A percentile compares a stretch with the other conserved stretches of the same genome.
phyloP scores from a whole-genome alignment of 2,113 vertebrate genomes.

The Corythornis cristatus region DNA sequence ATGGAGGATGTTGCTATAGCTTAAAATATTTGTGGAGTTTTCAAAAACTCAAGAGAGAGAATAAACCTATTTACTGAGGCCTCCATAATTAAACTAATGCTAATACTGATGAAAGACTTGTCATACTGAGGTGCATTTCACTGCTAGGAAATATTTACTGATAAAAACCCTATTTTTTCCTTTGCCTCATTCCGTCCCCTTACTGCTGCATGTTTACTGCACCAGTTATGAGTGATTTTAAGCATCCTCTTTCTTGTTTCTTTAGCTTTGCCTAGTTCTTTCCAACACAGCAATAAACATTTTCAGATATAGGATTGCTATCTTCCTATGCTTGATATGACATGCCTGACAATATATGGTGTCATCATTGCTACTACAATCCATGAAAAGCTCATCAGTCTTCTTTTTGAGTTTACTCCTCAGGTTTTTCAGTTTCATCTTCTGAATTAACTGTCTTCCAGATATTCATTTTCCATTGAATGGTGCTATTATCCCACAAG shows the following conservation, averaged over 20 bases:
- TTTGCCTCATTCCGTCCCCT: neutral
- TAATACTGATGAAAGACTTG: neutral
- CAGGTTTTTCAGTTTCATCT: neutral
- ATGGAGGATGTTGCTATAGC: neutral
- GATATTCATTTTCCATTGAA: neutral
- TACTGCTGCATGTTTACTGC: neutral
- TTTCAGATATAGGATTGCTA: neutral
- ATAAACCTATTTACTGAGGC: neutral
- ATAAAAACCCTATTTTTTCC: neutral
- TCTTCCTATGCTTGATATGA: neutral
- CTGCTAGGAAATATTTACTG: neutral
- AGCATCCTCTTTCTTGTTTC: neutral
- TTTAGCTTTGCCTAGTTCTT: neutral
- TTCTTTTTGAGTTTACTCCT: neutral
- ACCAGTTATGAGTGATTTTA: neutral
- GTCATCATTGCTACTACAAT: neutral
- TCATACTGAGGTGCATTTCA: neutral
- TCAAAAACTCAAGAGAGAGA: neutral
- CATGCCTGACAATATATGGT: neutral
- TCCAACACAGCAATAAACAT: neutral
- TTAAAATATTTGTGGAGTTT: neutral
- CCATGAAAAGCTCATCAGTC: neutral
- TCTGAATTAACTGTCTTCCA: neutral
- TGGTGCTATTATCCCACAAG: neutral
- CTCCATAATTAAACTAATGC: neutral